These are phyloP conservation scores for Drosophila bunnanda DNA, from an alignment of 2,888 invertebrate species.

Conservation along the genomic window DNA sequence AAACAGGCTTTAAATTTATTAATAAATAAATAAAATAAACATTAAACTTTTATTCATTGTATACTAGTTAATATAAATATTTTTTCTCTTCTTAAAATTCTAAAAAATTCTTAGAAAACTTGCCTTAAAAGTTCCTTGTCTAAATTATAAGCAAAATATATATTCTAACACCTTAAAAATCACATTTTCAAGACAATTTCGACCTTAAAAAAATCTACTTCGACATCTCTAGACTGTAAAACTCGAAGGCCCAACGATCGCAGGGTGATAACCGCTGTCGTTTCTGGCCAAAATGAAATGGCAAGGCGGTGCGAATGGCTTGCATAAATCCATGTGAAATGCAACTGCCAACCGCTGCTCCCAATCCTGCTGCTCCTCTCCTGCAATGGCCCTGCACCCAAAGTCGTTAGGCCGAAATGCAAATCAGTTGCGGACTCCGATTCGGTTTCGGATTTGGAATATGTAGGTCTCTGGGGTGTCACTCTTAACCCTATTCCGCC, in stretches of 20 bases:
- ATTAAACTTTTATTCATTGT: too few relatives aligned
- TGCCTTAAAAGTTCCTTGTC: background rate
- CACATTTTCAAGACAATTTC: background rate
- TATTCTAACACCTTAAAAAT: background rate
- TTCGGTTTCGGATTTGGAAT: slow-evolving; percentile 36
- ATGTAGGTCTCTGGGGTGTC: slow-evolving; percentile 79
- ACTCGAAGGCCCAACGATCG: slow-evolving; percentile 43
- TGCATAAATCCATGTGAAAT: slow-evolving; percentile 80
- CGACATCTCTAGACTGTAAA: slow-evolving; percentile 8
- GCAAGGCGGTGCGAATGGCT: slow-evolving; percentile 75
- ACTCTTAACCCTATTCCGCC: slow-evolving; percentile 76
- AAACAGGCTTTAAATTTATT: too few relatives aligned
- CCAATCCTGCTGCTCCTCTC: slow-evolving; percentile 15
- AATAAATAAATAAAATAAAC: too few relatives aligned
- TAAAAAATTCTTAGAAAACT: too few relatives aligned
- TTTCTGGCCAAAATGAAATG: slow-evolving; percentile 63
- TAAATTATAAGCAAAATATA: background rate
- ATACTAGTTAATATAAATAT: too few relatives aligned
- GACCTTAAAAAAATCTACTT: background rate
- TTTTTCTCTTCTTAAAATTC: background rate
- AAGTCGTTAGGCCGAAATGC: slow-evolving; percentile 75
- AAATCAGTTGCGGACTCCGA: slow-evolving; percentile 65
- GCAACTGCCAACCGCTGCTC: slow-evolving; percentile 46
- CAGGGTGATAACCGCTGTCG: slow-evolving; percentile 57
- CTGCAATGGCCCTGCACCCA: slow-evolving; percentile 10